A percentile compares a stretch with the other conserved stretches of the same genome.
These are phyloP conservation scores for Ischnura elegans DNA, from an alignment of 2,888 invertebrate species.

Conservation along the genomic window DNA sequence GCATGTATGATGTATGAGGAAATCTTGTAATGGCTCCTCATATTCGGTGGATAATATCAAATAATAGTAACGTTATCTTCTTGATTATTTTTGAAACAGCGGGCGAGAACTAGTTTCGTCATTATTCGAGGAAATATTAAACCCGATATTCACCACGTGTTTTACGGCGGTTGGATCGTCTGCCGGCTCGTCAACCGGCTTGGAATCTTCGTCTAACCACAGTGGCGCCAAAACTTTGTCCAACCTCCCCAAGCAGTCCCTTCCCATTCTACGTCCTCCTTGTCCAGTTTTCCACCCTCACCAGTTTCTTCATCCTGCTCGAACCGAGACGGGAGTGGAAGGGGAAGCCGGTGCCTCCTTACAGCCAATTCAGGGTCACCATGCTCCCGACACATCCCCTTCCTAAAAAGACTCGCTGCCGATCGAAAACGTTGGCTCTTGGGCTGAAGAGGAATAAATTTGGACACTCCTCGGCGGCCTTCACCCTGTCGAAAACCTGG, in stretches of 20 bases:
- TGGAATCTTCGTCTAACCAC: neutral
- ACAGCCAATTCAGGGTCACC: slow-evolving; percentile 14
- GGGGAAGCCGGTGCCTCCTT: neutral
- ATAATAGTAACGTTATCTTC: no score
- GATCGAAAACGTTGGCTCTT: no score
- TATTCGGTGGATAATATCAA: no score
- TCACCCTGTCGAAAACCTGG: no score
- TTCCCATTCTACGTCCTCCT: neutral
- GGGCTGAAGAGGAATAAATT: no score
- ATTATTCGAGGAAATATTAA: neutral
- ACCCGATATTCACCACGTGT: neutral
- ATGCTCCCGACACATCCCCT: neutral
- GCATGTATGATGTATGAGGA: no score
- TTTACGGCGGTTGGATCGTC: neutral
- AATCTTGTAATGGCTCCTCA: no score
- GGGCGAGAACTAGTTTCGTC: neutral
- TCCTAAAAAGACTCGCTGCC: neutral
- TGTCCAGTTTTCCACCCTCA: neutral
- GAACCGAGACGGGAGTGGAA: neutral
- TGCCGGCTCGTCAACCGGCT: neutral
- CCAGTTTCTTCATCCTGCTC: neutral
- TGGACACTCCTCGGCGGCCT: no score
- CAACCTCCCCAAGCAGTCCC: neutral
- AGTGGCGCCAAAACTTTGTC: neutral
- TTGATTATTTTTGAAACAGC: no score